These are phyloP conservation scores for Brachylomia viminalis DNA, from an alignment of 2,888 invertebrate genomes.

Conservation along the genomic window DNA sequence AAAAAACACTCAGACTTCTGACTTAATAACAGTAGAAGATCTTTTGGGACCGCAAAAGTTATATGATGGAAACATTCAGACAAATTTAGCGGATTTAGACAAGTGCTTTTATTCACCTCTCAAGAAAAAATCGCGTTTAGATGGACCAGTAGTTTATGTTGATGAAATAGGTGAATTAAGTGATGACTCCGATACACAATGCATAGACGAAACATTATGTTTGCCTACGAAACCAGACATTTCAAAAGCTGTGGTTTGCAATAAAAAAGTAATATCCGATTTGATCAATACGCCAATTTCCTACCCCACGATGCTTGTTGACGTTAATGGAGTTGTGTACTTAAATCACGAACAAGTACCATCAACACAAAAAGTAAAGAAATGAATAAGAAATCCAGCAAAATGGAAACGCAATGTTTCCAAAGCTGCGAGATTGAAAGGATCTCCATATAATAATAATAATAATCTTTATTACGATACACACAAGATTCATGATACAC, in stretches of 20 bases:
- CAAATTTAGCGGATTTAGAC: neutral
- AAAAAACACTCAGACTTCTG: constrained; percentile 5
- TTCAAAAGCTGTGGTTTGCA: constrained; percentile 5
- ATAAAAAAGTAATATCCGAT: constrained; percentile 1
- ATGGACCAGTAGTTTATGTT: constrained; percentile 3
- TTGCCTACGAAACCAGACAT: constrained; percentile 5
- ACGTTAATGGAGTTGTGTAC: constrained; percentile 6
- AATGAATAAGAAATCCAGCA: too few species aligned
- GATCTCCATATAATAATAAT: too few species aligned
- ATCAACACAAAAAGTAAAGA: neutral
- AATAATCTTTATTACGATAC: too few species aligned
- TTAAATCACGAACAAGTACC: constrained; percentile 3
- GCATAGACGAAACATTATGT: constrained; percentile 5
- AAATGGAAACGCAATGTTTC: too few species aligned
- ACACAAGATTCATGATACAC: too few species aligned
- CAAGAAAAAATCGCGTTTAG: constrained; percentile 6
- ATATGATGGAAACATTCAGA: neutral
- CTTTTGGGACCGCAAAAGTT: neutral
- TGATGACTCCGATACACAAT: constrained; percentile 4
- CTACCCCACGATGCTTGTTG: constrained; percentile 5
- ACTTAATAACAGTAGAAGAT: constrained; percentile 6
- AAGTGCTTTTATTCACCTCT: constrained; percentile 6
- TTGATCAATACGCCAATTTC: constrained; percentile 6
- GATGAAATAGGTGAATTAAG: constrained; percentile 6
- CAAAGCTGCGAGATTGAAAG: too few species aligned